These are phyloP conservation scores for Forficula auricularia DNA, from an alignment of 1,140 invertebrate species.

Conservation along the genomic window DNA sequence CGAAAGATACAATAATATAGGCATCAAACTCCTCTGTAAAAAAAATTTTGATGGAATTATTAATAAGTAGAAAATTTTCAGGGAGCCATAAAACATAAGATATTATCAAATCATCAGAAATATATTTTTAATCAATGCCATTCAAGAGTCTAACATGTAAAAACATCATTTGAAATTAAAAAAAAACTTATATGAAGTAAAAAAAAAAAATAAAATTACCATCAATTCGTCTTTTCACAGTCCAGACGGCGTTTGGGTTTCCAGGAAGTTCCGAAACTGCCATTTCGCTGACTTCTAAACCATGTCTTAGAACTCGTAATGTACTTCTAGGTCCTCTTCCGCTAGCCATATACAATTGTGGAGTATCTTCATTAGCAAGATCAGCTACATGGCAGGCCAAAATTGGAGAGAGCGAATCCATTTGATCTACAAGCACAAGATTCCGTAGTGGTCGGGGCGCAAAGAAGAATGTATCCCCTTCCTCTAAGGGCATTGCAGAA, in stretches of 20 bases:
- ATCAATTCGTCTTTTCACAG: constrained; percentile 87
- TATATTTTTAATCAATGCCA: background rate
- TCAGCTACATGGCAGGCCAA: constrained; percentile 61
- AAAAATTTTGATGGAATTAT: constrained; percentile 12
- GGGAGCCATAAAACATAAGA: constrained; percentile 9
- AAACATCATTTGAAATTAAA: background rate
- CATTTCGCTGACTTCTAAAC: constrained; percentile 91
- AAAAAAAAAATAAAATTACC: constrained; percentile 41
- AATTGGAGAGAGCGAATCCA: constrained; percentile 93
- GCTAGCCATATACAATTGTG: constrained; percentile 91
- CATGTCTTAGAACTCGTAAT: constrained; percentile 83
- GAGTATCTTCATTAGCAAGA: constrained; percentile 91
- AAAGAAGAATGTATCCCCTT: constrained; percentile 99
- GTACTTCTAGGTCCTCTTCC: constrained; percentile 88
- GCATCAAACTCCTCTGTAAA: constrained; percentile 94
- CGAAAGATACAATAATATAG: constrained; percentile 99
- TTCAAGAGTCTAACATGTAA: background rate
- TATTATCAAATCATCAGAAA: background rate
- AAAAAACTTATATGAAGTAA: too few relatives aligned
- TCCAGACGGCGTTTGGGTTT: constrained; percentile 99
- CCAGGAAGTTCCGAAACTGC: constrained; percentile 97
- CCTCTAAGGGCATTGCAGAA: constrained; percentile 92
- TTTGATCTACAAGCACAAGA: constrained; percentile 92
- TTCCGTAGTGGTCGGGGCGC: constrained; percentile 85
- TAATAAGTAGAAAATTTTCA: too few relatives aligned